phyloP scores from a whole-genome alignment of 2,888 invertebrate genomes.

The Thereva unica region DNA sequence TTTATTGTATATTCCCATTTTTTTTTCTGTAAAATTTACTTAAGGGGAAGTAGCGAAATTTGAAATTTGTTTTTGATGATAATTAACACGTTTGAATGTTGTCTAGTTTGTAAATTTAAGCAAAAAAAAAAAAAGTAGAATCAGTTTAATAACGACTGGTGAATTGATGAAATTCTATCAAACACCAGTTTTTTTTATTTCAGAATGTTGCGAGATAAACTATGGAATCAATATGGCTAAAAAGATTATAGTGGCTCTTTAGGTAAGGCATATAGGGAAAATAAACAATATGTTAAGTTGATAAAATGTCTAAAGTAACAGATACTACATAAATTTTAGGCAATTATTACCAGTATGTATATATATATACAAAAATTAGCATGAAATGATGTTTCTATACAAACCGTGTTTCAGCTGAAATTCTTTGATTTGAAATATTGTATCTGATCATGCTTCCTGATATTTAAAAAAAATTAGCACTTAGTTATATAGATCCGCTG shows the following conservation, averaged over 20 bases:
- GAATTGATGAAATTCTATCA: constrained; percentile 67
- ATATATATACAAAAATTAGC: too few species aligned
- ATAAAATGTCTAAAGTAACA: too few species aligned
- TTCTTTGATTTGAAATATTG: constrained; percentile 61
- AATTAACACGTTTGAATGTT: not conserved
- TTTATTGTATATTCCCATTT: not conserved
- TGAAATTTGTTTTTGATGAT: too few species aligned
- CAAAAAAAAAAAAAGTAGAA: constrained; percentile 18
- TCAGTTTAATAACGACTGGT: constrained; percentile 47
- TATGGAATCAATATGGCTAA: constrained; percentile 48
- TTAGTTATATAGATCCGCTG: too few species aligned
- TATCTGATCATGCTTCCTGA: constrained; percentile 36
- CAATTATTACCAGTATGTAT: too few species aligned
- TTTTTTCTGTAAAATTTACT: too few species aligned
- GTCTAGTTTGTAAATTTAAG: constrained; percentile 2
- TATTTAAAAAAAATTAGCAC: too few species aligned
- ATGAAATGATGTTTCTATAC: constrained; percentile 43
- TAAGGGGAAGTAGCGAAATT: too few species aligned
- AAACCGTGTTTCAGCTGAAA: constrained; percentile 69
- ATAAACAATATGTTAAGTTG: too few species aligned
- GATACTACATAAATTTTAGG: too few species aligned
- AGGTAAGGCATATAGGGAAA: constrained; percentile 34
- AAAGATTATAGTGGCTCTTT: constrained; percentile 42
- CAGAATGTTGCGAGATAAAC: constrained; percentile 61
- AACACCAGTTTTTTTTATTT: constrained; percentile 90